Evolutionary conservation across 2,888 invertebrate genomes (phyloP).

Genomic region (Epinotia ramella): DNA sequence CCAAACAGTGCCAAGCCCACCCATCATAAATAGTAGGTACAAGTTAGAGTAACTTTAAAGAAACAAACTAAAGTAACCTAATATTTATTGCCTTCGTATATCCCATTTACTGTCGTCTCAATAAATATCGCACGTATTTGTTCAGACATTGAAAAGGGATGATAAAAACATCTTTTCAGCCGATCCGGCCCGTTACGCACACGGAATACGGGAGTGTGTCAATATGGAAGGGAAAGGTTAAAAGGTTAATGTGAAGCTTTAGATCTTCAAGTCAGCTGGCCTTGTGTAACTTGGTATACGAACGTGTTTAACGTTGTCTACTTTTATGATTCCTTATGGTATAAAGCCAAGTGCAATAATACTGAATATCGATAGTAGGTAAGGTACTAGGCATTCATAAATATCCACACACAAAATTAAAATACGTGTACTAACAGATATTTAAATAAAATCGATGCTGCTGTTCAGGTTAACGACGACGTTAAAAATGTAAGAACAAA

Average conservation of each 20-base stretch:
- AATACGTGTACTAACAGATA: too few species aligned
- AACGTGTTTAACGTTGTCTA: slow-evolving; percentile 4
- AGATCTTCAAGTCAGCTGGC: slow-evolving; percentile 18
- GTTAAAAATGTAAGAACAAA: too few species aligned
- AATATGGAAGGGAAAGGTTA: slow-evolving; percentile 23
- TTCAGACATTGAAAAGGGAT: slow-evolving; percentile 38
- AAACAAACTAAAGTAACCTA: not conserved
- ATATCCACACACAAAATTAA: too few species aligned
- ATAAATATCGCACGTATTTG: slow-evolving; percentile 45
- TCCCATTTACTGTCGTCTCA: slow-evolving; percentile 36
- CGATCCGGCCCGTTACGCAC: slow-evolving; percentile 26
- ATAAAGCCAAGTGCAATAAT: too few species aligned
- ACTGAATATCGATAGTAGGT: too few species aligned
- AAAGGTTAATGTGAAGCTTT: slow-evolving; percentile 35
- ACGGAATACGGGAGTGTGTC: slow-evolving; percentile 20
- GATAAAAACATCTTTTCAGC: slow-evolving; percentile 35
- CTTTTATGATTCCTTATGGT: not conserved
- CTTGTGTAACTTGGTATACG: slow-evolving; percentile 7
- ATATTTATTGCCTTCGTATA: not conserved
- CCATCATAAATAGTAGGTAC: too few species aligned
- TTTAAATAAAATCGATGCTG: too few species aligned
- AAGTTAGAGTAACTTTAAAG: not conserved
- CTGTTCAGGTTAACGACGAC: too few species aligned
- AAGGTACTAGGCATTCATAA: too few species aligned
- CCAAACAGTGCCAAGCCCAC: too few species aligned